Percentiles rank a stretch among this genome's conserved stretches.
These are phyloP conservation scores for Nannospalax galili DNA, from an alignment of 2,113 vertebrate species.

Conservation along the genomic window DNA sequence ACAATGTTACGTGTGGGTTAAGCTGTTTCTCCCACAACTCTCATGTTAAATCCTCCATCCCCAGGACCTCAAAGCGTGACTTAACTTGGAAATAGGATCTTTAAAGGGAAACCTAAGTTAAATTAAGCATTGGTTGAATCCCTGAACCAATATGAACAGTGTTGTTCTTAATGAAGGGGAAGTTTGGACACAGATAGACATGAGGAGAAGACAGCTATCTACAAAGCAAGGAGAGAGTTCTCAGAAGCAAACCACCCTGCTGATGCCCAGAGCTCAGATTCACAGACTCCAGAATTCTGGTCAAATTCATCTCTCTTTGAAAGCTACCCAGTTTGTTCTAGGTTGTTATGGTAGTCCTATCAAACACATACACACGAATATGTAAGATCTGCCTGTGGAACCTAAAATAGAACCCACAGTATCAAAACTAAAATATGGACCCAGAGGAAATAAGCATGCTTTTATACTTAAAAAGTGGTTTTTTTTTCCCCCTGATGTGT, in stretches of 20 bases:
- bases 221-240: not conserved
- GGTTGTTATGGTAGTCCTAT: not conserved
- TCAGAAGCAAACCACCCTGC: not conserved
- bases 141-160: not conserved
- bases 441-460: not conserved
- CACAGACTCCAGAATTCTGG: not conserved
- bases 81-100: not conserved
- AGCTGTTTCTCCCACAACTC: not conserved
- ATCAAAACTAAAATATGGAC: not conserved
- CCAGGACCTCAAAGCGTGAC: not conserved
- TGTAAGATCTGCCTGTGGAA: not conserved
- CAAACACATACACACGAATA: not conserved
- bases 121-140: not conserved
- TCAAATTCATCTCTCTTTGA: not conserved
- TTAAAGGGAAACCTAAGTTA: constrained; percentile 11
- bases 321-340: not conserved
- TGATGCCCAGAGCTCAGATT: not conserved
- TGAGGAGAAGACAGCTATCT: not conserved
- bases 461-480: not conserved
- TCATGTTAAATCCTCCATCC: not conserved
- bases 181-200: not conserved
- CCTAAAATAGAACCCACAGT: not conserved
- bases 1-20: not conserved
- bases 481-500: not conserved
- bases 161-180: not conserved